These are phyloP conservation scores for Brotula barbata DNA, from an alignment of 2,797 vertebrate species.

Conservation along the genomic window DNA sequence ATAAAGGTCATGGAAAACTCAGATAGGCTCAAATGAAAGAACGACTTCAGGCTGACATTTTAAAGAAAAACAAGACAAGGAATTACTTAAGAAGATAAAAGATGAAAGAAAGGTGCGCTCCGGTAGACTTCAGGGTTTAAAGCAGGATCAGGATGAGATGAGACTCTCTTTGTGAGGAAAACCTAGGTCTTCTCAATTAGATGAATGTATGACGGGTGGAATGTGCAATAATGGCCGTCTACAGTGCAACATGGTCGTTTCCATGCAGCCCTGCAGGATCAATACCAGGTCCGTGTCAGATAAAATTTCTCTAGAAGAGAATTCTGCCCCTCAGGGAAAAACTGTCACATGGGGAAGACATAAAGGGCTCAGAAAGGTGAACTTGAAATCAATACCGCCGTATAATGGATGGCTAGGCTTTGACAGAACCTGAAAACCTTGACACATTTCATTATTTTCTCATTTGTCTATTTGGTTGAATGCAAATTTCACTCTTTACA, in stretches of 20 bases:
- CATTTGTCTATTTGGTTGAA: too few species aligned
- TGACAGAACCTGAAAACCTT: slow-evolving; percentile 2
- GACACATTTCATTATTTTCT: neutral
- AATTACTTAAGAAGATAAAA: slow-evolving; percentile 6
- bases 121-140: slow-evolving; percentile 13
- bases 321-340: slow-evolving; percentile 22
- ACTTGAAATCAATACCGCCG: slow-evolving; percentile 18
- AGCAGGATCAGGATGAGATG: slow-evolving; percentile 19
- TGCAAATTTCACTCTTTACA: too few species aligned
- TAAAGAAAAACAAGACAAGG: neutral
- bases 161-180: slow-evolving; percentile 10
- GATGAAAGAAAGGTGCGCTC: slow-evolving; percentile 4
- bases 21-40: slow-evolving; percentile 18
- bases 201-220: slow-evolving; percentile 6
- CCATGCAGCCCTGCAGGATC: slow-evolving; percentile 2
- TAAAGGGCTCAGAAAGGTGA: slow-evolving; percentile 11
- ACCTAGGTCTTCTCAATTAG: slow-evolving; percentile 24
- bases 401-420: slow-evolving; percentile 14
- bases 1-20: neutral
- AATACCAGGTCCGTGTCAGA: slow-evolving; percentile 12
- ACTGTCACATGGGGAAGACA: slow-evolving; percentile 9
- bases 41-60: neutral
- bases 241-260: slow-evolving; percentile 7
- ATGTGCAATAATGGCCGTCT: slow-evolving; percentile 15
- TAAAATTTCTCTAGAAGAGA: neutral